Conservation (phyloP, 2,113 vertebrate genomes). For the Barbus barbus region DNA sequence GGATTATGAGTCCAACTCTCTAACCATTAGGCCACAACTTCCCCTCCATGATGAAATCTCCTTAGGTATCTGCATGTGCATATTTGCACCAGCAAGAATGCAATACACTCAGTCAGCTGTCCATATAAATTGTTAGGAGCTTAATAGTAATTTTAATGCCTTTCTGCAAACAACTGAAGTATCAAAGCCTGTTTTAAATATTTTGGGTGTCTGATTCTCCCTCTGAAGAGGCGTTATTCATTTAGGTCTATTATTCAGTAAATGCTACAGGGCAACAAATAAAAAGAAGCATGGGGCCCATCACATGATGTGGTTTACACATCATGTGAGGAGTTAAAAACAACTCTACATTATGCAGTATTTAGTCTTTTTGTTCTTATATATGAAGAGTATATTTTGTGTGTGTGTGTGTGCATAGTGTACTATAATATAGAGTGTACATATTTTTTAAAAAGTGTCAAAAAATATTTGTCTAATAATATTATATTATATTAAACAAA, state of each 20-base stretch:
- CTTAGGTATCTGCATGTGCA: slow-evolving; percentile 21
- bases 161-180: neutral
- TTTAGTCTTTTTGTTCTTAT: neutral
- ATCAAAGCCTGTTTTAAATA: slow-evolving; percentile 4
- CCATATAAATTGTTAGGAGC: neutral
- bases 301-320: too few species aligned
- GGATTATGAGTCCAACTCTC: too few species aligned
- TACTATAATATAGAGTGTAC: neutral
- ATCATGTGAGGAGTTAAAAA: neutral
- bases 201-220: neutral
- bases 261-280: slow-evolving; percentile 39
- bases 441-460: neutral
- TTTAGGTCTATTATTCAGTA: slow-evolving; percentile 8
- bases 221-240: slow-evolving; percentile 38
- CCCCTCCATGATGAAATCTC: slow-evolving; percentile 37
- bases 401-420: neutral
- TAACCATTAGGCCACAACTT: too few species aligned
- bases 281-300: slow-evolving; percentile 43
- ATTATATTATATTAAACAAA: too few species aligned
- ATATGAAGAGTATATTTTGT: neutral
- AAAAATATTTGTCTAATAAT: too few species aligned
- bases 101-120: neutral
- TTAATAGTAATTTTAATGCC: neutral
- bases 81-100: slow-evolving; percentile 16
- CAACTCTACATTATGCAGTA: neutral